Evolutionary conservation across 2,113 vertebrate species (phyloP), one percentile per base, ranked within the genome.

Genomic region (Kryptolebias marmoratus): DNA sequence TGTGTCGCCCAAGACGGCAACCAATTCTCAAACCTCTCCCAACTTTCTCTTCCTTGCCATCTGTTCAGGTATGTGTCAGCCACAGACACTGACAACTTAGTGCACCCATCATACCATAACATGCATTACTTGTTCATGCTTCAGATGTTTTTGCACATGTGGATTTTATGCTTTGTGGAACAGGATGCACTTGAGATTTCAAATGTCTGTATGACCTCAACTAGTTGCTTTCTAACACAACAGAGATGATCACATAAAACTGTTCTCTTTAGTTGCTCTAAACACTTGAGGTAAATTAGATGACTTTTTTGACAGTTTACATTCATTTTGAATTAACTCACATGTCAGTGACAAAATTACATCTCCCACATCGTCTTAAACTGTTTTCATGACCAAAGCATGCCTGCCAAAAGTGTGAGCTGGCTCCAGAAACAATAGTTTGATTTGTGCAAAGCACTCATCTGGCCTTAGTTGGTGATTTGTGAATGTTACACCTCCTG

Each of bases 381-480:
- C 45, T 39, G 48, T 53, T 22, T 44, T 64, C 4, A 58, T 49
- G 5, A 59, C 5, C 16, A 31, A 12, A 22, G 4, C 57, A 11
- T 44, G 32, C 6, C 57, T 62, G 62, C 28, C 48, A 58, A 72
- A 74, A 65, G 32, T 68, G 62, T 42, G 18, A 58, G 36, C 32
- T 53, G 45, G 45, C 62, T 58, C 11, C 6, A 16, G 64, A 27
- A 27, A 47, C 48, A 49, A 54, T 50, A 39, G 53, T 82, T 64
- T 74, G 64, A 76, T 77, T 77, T 69, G 65, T 81, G 65, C 66
- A 55, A 27, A 48, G 52, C 18, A 18, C 36, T 71, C 75, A 42
- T 73, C 32, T 63, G 53, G 36, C 32, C 64, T 52, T 5, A 54
- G 64, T 9, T 0, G 16, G 60, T 69, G 72, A 80, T 75, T 83